These are phyloP conservation scores for Magallana gigas DNA, from an alignment of 1,140 invertebrate genomes.

Conservation along the genomic window DNA sequence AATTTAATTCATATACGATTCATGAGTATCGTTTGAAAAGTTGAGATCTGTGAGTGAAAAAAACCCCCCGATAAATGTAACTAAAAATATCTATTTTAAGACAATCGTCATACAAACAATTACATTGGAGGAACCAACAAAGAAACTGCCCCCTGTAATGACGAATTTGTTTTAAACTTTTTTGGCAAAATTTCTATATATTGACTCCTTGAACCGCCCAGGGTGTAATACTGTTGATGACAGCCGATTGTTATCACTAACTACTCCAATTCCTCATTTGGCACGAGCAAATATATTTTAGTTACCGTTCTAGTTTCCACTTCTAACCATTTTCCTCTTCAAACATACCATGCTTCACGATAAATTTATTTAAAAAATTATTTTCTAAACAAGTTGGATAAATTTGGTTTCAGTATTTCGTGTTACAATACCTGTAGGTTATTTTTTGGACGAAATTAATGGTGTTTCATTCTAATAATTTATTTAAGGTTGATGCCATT, in stretches of 20 bases:
- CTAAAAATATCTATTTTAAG: background rate
- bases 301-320: too few species aligned
- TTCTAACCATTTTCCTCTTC: too few species aligned
- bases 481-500: too few species aligned
- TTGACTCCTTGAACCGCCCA: background rate
- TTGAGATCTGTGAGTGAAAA: background rate
- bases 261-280: background rate
- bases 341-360: too few species aligned
- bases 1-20: background rate
- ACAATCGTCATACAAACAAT: background rate
- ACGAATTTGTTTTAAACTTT: background rate
- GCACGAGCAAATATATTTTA: background rate
- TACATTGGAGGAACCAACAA: background rate
- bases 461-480: too few species aligned
- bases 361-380: too few species aligned
- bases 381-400: too few species aligned
- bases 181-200: slow-evolving; percentile 10
- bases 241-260: background rate
- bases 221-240: background rate
- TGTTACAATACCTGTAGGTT: too few species aligned
- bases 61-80: background rate
- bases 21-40: background rate
- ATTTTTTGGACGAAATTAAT: too few species aligned
- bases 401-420: too few species aligned
- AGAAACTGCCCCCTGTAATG: background rate